phyloP scores from a whole-genome alignment of 2,113 vertebrate species.

The Megaleporinus macrocephalus region DNA sequence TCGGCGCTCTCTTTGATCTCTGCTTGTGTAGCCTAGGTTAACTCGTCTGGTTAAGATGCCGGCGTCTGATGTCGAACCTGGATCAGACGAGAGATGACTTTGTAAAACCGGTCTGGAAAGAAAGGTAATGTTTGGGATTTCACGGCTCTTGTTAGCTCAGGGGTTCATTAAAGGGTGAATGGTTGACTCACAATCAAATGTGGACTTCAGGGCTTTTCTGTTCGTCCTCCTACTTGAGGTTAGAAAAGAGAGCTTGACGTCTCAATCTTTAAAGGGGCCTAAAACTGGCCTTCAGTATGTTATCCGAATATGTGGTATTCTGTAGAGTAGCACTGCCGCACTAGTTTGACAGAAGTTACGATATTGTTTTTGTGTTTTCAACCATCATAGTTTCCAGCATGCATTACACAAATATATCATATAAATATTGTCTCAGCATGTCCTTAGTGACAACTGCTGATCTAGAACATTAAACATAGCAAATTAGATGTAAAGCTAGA shows the following conservation, averaged over 20 bases:
- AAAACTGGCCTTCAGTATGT: too few species aligned
- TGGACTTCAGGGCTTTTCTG: not conserved
- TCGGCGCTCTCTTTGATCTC: conserved; percentile 48
- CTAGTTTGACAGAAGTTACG: too few species aligned
- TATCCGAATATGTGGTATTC: too few species aligned
- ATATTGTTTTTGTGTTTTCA: too few species aligned
- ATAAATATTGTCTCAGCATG: too few species aligned
- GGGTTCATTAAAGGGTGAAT: conserved; percentile 5
- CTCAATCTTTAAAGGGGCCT: not conserved
- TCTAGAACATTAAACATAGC: too few species aligned
- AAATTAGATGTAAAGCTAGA: too few species aligned
- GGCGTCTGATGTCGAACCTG: conserved; percentile 46
- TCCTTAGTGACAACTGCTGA: too few species aligned
- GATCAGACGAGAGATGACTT: conserved; percentile 10
- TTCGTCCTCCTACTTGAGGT: not conserved
- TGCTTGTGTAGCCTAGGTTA: conserved; percentile 23
- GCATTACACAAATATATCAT: too few species aligned
- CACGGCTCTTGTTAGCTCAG: not conserved
- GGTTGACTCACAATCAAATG: not conserved
- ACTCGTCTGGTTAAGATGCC: conserved; percentile 47
- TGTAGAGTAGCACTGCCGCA: too few species aligned
- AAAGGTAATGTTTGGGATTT: conserved; percentile 28
- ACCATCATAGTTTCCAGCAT: too few species aligned
- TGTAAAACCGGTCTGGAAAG: conserved; percentile 5
- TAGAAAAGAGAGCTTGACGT: not conserved